A percentile compares a stretch with the other conserved stretches of the same genome.
Evolutionary conservation across 2,797 vertebrate species (phyloP).

Genomic region (Macroramphosus scolopax): DNA sequence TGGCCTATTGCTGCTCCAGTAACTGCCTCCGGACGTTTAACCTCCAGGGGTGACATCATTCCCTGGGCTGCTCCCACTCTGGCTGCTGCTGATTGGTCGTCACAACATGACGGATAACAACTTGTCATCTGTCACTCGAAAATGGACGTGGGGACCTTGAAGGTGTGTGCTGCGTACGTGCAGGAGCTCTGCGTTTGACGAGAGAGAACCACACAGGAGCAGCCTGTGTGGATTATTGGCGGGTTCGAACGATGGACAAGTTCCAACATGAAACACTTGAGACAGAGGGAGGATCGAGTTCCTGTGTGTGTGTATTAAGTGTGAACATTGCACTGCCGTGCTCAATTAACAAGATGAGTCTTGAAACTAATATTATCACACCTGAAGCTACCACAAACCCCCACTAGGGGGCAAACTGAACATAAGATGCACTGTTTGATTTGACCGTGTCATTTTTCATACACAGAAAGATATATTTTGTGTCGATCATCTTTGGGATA

Average conservation of each 20-base stretch:
- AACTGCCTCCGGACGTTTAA: constrained; percentile 77
- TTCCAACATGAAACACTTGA: constrained; percentile 16
- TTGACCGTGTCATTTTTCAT: too few relatives aligned
- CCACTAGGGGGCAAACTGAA: too few relatives aligned
- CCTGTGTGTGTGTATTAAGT: constrained; percentile 2
- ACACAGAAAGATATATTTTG: too few relatives aligned
- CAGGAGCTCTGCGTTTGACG: constrained; percentile 6
- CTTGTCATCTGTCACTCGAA: background rate
- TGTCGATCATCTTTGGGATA: constrained; percentile 5
- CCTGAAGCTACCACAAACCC: constrained; percentile 3
- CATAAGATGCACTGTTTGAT: constrained; percentile 24
- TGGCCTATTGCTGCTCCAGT: constrained; percentile 83
- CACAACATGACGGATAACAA: background rate
- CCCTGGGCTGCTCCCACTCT: background rate
- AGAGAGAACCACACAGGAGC: constrained; percentile 4
- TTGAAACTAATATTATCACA: constrained; percentile 22
- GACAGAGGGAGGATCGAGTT: constrained; percentile 2
- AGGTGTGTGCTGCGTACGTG: background rate
- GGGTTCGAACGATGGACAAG: constrained; percentile 4
- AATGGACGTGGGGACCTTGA: constrained; percentile 8
- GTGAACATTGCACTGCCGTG: constrained; percentile 4
- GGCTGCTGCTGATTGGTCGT: constrained; percentile 3
- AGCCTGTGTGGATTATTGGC: background rate
- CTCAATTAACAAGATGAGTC: constrained; percentile 10
- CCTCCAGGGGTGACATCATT: constrained; percentile 71